Evolutionary conservation across 2,113 vertebrate genomes (phyloP), one percentile per base, ranked within the genome.

Genomic region (Coptodon rendalli): DNA sequence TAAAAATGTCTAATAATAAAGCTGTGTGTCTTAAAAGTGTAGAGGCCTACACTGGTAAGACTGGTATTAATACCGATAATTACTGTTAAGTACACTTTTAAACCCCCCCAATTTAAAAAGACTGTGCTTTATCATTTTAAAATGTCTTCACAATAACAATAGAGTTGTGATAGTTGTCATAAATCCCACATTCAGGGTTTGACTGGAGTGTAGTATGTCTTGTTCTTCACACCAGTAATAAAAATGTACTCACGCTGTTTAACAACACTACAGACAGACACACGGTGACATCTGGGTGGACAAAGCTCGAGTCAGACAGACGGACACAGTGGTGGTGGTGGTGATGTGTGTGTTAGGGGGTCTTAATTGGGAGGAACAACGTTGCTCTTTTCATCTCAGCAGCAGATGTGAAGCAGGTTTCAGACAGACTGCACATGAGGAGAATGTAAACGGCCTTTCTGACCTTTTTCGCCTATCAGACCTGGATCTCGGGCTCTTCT

Each of bases 401-500:
- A 85, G 91, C 89, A 91, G 86, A 92, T 86, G 83, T 92, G 88
- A 66, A 82, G 87, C 86, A 88, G 82, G 83, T 86, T 85, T 89
- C 66, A 89, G 89, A 84, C 83, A 43, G 76, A 78, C 78, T 38
- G 89, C 59, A 50, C 71, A 87, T 9, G 86, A 84, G 66, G 31
- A 31, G 85, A 89, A 87, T 90, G 88, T 45, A 84, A 91, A 90
- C 52, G 78, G 86, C 83, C 91, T 87, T 40, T 24, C 16, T 91
- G 89, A 88, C 86, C 92, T 93, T 91, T 88, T 50, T 59, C 83
- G 38, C 54, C 81, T 59, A 71, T 89, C 88, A 83, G 27, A 57
- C 53, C 9, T 27, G 9, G 53, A 86, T 78, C 27, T 27, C 9
- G 3, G 38, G 17, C 63, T 80, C 29, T 53, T 57, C 14, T 73